Conservation (phyloP, 2,113 vertebrate genomes). For the Heterotis niloticus region DNA sequence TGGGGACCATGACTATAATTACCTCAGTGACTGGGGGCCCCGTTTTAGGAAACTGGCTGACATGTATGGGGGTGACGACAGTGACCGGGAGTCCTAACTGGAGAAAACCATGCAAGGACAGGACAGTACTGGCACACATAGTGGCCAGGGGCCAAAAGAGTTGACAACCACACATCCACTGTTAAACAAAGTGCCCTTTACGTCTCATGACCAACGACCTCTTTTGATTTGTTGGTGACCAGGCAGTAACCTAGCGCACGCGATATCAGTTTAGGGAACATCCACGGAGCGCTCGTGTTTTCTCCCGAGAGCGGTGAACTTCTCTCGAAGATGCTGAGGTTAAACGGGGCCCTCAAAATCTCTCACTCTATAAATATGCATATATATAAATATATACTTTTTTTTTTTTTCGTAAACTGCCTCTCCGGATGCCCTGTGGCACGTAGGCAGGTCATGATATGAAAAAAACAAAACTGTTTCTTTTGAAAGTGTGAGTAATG, state of each 20-base stretch:
- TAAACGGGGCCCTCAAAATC: constrained; percentile 32
- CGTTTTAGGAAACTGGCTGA: constrained; percentile 93
- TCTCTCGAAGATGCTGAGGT: constrained; percentile 41
- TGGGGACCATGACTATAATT: constrained; percentile 92
- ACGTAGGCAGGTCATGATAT: constrained; percentile 37
- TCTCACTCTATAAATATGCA: constrained; percentile 23
- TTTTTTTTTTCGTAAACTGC: constrained; percentile 44
- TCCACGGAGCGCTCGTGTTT: neutral
- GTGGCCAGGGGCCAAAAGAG: neutral
- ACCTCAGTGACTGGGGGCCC: constrained; percentile 92
- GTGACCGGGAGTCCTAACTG: constrained; percentile 83
- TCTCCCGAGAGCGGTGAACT: constrained; percentile 23
- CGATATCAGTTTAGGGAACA: neutral
- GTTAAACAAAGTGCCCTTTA: constrained; percentile 56
- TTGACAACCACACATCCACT: constrained; percentile 47
- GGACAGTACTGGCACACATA: constrained; percentile 46
- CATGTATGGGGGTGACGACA: constrained; percentile 86
- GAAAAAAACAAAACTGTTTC: constrained; percentile 48
- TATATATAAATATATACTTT: constrained; percentile 38
- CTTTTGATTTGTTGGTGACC: constrained; percentile 22
- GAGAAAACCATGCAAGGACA: constrained; percentile 31
- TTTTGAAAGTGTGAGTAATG: constrained; percentile 56
- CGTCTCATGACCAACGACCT: constrained; percentile 25
- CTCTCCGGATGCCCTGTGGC: constrained; percentile 35
- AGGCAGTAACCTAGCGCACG: constrained; percentile 21